Conservation (phyloP, 1,140 invertebrate species). For the Onthophagus taurus region DNA sequence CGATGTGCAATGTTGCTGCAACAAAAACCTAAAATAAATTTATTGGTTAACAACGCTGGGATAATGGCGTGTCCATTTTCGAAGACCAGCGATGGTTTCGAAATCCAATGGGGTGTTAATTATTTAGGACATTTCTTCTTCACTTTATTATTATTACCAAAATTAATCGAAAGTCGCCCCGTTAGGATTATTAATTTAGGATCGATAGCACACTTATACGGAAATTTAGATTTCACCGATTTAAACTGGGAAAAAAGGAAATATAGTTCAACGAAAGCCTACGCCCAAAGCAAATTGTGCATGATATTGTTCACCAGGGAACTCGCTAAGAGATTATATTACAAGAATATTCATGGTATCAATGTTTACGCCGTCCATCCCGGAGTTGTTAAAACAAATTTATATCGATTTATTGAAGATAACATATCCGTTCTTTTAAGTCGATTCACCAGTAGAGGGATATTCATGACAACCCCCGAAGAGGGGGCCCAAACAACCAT, state of each 20-base stretch:
- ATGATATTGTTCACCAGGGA: constrained; percentile 64
- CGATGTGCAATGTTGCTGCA: constrained; percentile 45
- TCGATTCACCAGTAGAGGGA: constrained; percentile 23
- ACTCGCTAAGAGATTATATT: constrained; percentile 48
- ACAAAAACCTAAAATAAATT: constrained; percentile 16
- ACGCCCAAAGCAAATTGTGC: constrained; percentile 65
- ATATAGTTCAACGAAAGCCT: constrained; percentile 50
- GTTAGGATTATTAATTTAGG: constrained; percentile 40
- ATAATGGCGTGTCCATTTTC: constrained; percentile 26
- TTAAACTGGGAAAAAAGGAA: constrained; percentile 51
- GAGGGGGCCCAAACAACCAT: constrained; percentile 69
- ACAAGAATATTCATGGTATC: constrained; percentile 43
- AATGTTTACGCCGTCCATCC: constrained; percentile 59
- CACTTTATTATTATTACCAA: constrained; percentile 51
- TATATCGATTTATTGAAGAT: constrained; percentile 55
- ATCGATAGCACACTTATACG: constrained; percentile 33
- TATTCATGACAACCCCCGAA: constrained; percentile 47
- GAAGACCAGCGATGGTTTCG: constrained; percentile 41
- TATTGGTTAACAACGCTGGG: constrained; percentile 28
- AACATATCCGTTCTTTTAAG: constrained; percentile 35
- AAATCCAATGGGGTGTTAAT: constrained; percentile 42
- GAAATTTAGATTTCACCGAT: constrained; percentile 59
- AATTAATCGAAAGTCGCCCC: constrained; percentile 43
- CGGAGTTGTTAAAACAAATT: constrained; percentile 59
- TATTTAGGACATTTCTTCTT: constrained; percentile 58